Evolutionary conservation across 2,797 vertebrate genomes (phyloP), one percentile per base, ranked within the genome.

Genomic region (Percopsis omiscomaycus): DNA sequence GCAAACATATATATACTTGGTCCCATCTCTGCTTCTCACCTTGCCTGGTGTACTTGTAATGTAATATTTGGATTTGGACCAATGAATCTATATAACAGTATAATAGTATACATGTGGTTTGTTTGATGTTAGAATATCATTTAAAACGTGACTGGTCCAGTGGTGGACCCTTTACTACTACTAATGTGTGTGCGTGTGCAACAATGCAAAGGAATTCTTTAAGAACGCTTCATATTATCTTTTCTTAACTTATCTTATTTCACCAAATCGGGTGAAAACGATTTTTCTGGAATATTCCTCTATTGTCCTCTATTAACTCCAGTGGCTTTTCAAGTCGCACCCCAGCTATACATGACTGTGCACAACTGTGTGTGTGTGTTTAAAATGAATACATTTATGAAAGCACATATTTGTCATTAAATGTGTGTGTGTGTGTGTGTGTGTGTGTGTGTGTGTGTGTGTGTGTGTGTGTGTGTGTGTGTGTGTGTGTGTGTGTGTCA

Each of bases 181-280:
- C 12, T 59, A 46, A 67, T 72, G 64, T 47, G 48, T 75, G 61
- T 72, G 72, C 57, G 49, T 50, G 60, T 64, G 59, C 67, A 57
- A 59, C 32, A 14, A 69, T 53, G 51, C 2, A 15, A 42, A 42
- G 6, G 2, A 42, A 42, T 42, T 42, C 6, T 42, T 42, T 42
- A 42, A 42, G 37, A 42, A 42, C 9, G 37, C 37, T 8, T 42
- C 32, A 5, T 37, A 42, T 42, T 42, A 42, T 42, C 37, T 42
- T 10, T 42, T 42, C 32, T 37, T 8, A 37, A 22, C 22, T 37
- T 37, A 5, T 8, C 32, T 37, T 8, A 8, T 37, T 37, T 37
- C 5, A 37, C 8, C 32, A 37, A 37, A 37, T 8, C 8, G 11
- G 12, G 12, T 48, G 3, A 5, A 54, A 11, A 53, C 12, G 12